A percentile compares a stretch with the other conserved stretches of the same genome.
These are phyloP conservation scores for Heliconius ethilla DNA, from an alignment of 2,888 invertebrate genomes.

Conservation along the genomic window DNA sequence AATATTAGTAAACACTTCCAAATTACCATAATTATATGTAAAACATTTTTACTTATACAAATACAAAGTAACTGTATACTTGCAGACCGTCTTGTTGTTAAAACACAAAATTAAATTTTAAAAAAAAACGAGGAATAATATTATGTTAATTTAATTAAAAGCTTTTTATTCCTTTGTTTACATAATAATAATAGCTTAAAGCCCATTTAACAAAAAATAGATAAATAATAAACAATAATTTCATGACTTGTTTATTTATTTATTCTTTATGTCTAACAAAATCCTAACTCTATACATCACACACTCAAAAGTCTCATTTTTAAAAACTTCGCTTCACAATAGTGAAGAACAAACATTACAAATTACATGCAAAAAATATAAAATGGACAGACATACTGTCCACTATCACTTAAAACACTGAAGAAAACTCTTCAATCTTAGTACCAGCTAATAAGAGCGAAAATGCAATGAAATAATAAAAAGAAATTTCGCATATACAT, in stretches of 20 bases:
- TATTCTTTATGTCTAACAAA: too few relatives aligned
- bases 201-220: too few relatives aligned
- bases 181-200: too few relatives aligned
- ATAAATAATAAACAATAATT: background rate
- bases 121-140: background rate
- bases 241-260: background rate
- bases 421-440: conserved; percentile 13
- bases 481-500: conserved; percentile 17
- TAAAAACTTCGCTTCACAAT: background rate
- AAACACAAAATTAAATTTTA: background rate
- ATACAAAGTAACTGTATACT: background rate
- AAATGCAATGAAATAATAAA: conserved; percentile 5
- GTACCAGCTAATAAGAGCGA: conserved; percentile 2
- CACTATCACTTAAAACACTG: conserved; percentile 12
- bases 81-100: background rate
- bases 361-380: conserved; percentile 19
- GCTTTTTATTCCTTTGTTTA: too few relatives aligned
- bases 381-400: conserved; percentile 16
- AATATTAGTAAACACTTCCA: background rate
- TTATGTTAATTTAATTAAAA: too few relatives aligned
- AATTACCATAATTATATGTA: background rate
- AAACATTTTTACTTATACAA: background rate
- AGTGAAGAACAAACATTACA: conserved; percentile 3
- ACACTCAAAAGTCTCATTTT: background rate
- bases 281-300: background rate